phyloP scores from a whole-genome alignment of 2,797 vertebrate species.

The Rhincodon typus region DNA sequence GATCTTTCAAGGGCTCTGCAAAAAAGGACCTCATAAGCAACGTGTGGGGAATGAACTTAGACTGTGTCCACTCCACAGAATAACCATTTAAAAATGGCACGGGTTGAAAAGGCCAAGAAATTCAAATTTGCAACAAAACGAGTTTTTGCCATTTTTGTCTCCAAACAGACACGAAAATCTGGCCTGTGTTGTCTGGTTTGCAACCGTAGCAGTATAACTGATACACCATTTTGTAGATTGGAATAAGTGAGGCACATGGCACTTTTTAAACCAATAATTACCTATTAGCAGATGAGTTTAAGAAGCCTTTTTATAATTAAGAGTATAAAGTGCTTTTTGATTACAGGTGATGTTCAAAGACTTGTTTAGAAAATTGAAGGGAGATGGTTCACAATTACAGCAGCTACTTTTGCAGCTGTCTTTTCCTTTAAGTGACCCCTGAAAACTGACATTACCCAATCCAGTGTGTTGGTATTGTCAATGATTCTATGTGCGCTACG shows the following conservation, averaged over 20 bases:
- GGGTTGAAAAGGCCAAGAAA: not conserved
- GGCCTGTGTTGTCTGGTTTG: not conserved
- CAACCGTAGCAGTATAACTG: not conserved
- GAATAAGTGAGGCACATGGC: not conserved
- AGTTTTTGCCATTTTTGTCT: not conserved
- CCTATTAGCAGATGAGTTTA: not conserved
- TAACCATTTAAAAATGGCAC: not conserved
- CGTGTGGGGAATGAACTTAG: not conserved
- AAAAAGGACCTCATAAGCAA: too few species aligned
- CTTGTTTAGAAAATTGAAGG: not conserved
- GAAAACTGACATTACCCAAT: not conserved
- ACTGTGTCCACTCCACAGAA: not conserved
- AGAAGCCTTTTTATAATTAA: too few species aligned
- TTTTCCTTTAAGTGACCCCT: not conserved
- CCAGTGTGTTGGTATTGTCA: too few species aligned
- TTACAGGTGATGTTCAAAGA: not conserved
- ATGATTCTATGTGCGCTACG: not conserved
- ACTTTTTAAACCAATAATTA: not conserved
- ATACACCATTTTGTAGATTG: not conserved
- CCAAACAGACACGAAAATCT: not conserved
- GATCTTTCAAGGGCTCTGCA: not conserved
- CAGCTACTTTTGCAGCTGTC: not conserved
- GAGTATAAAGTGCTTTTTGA: not conserved
- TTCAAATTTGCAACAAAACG: not conserved
- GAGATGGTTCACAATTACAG: not conserved